Evolutionary conservation across 2,113 vertebrate genomes (phyloP).

Genomic region (Redunca redunca): DNA sequence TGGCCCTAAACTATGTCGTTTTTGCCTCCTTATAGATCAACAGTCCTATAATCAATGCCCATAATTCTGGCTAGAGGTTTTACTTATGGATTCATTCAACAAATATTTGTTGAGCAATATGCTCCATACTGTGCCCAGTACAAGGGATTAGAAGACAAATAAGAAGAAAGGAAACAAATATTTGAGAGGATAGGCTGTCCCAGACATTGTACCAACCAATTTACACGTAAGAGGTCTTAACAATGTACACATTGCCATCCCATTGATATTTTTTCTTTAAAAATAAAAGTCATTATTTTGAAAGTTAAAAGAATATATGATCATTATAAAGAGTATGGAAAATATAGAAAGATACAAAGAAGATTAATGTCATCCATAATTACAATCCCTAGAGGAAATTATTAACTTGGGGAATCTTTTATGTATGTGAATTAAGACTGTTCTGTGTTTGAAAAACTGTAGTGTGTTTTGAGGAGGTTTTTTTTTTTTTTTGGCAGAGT

Average conservation of each 20-base stretch:
- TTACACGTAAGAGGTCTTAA: neutral
- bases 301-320: neutral
- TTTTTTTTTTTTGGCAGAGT: neutral
- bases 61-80: neutral
- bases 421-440: neutral
- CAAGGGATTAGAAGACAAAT: neutral
- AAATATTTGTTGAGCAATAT: constrained; percentile 43
- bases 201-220: neutral
- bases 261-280: neutral
- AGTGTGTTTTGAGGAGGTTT: neutral
- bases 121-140: neutral
- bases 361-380: neutral
- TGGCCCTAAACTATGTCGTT: neutral
- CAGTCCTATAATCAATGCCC: neutral
- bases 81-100: neutral
- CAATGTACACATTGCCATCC: neutral
- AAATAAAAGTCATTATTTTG: neutral
- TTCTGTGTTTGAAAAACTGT: neutral
- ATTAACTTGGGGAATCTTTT: neutral
- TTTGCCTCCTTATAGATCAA: neutral
- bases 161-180: neutral
- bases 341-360: neutral
- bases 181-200: neutral
- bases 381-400: neutral
- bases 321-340: neutral